Conservation (phyloP, 2,113 vertebrate species). For the Pogonocichla stellata region DNA sequence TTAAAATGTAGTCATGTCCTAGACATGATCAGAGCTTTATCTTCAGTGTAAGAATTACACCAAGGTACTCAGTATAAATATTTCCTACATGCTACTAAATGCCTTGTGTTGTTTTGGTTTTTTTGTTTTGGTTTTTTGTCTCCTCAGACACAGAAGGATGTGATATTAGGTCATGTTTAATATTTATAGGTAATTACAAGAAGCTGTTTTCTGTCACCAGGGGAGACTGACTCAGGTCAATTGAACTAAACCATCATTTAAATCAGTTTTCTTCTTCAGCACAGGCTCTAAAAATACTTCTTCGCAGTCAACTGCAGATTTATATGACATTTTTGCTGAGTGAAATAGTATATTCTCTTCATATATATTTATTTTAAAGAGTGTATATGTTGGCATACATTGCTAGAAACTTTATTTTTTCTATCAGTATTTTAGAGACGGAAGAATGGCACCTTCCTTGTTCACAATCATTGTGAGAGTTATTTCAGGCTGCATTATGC, state of each 20-base stretch:
- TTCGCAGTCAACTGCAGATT: neutral
- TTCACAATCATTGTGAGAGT: accelerated
- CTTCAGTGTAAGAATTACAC: neutral
- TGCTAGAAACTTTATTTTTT: neutral
- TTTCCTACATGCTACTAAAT: neutral
- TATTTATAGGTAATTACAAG: neutral
- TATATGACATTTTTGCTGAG: neutral
- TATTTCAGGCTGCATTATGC: neutral
- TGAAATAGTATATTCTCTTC: neutral
- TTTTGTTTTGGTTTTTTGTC: no score
- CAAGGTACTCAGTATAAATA: neutral
- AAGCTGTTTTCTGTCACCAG: neutral
- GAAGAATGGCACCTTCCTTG: neutral
- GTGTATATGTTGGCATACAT: accelerated
- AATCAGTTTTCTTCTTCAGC: neutral
- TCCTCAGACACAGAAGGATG: neutral
- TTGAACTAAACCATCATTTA: neutral
- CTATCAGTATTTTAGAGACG: neutral
- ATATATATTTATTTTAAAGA: neutral
- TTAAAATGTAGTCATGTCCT: neutral
- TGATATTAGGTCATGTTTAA: neutral
- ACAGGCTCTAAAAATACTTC: neutral
- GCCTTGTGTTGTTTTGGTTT: neutral
- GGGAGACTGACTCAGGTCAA: neutral
- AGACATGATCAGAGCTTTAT: neutral